Evolutionary conservation across 92 coral and sea anemone genomes (phyloP).

Genomic region (Blastomussa wellsi): DNA sequence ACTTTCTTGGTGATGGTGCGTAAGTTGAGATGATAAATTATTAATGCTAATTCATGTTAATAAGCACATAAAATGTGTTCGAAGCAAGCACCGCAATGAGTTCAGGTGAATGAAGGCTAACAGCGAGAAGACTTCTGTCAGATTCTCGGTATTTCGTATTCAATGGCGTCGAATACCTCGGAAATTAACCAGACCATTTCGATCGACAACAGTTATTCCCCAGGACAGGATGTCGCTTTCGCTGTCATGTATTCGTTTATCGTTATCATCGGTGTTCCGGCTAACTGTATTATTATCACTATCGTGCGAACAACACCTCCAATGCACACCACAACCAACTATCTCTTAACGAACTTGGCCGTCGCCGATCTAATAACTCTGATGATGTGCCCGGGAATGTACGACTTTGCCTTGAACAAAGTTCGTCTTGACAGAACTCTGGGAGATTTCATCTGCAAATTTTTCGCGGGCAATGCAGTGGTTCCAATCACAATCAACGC

Average conservation of each 20-base stretch:
- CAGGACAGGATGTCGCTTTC: slow-evolving; percentile 26
- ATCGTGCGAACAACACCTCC: slow-evolving; percentile 41
- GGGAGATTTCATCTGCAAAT: slow-evolving; percentile 41
- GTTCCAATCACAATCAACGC: slow-evolving; percentile 30
- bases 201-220: not conserved
- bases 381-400: slow-evolving; percentile 30
- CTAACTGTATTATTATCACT: slow-evolving; percentile 20
- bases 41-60: not conserved
- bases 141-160: not conserved
- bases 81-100: not conserved
- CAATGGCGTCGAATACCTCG: slow-evolving; percentile 16
- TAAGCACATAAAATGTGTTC: not conserved
- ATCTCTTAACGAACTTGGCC: slow-evolving; percentile 24
- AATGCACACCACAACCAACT: slow-evolving; percentile 46
- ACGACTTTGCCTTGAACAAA: slow-evolving; percentile 19
- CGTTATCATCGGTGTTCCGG: slow-evolving; percentile 24
- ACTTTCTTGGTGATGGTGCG: not conserved
- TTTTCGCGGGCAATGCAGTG: slow-evolving; percentile 36
- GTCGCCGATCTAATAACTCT: slow-evolving; percentile 30
- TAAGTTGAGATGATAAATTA: not conserved
- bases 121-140: not conserved
- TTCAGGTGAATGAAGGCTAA: not conserved
- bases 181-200: no score
- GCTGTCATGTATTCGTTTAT: slow-evolving; percentile 29
- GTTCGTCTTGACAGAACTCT: slow-evolving; percentile 1